Evolutionary conservation across 2,797 vertebrate species (phyloP).

Genomic region (Hemibagrus guttatus): DNA sequence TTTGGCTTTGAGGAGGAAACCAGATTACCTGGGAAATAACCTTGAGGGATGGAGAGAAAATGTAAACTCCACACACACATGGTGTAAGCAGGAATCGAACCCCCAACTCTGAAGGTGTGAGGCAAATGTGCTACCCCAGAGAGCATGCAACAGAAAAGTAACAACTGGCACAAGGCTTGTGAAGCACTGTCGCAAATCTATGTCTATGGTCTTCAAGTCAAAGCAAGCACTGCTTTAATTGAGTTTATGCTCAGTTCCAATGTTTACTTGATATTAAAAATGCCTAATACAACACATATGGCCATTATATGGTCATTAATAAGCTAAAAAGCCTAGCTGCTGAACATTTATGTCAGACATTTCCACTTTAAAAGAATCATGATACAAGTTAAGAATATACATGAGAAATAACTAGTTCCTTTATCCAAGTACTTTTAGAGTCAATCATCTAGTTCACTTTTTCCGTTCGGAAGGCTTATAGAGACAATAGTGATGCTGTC

Average conservation of each 20-base stretch:
- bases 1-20: too few species aligned
- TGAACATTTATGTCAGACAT: background rate
- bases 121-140: background rate
- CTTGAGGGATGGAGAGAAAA: too few species aligned
- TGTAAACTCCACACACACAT: too few species aligned
- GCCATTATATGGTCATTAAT: too few species aligned
- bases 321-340: background rate
- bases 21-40: too few species aligned
- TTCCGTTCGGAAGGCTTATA: background rate
- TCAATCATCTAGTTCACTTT: background rate
- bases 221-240: background rate
- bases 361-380: background rate
- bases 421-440: background rate
- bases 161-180: background rate
- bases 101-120: too few species aligned
- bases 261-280: background rate
- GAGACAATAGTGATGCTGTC: background rate
- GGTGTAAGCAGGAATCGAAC: too few species aligned
- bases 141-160: background rate
- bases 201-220: background rate
- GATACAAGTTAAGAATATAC: background rate
- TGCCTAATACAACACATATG: background rate
- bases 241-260: background rate
- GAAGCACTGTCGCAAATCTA: background rate
- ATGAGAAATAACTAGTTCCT: background rate